These are phyloP conservation scores for Ditylenchus dipsaci DNA, from an alignment of 1,140 invertebrate genomes.

Conservation along the genomic window DNA sequence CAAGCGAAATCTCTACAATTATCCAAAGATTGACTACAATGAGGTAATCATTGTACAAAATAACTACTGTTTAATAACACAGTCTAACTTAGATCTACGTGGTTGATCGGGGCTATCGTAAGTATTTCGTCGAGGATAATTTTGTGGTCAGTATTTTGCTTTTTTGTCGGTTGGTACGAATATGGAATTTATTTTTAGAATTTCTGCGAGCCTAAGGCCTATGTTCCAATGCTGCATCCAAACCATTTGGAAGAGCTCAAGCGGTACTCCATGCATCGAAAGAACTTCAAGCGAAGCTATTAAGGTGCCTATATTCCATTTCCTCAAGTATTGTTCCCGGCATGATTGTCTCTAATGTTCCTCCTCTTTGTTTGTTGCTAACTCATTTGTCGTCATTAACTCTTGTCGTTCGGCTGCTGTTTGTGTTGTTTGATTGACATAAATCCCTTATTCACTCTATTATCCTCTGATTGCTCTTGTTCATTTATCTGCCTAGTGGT, in stretches of 20 bases:
- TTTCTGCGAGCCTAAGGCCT: neutral
- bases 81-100: neutral
- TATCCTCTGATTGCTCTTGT: too few species aligned
- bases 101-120: slow-evolving; percentile 1
- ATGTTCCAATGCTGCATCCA: neutral
- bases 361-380: too few species aligned
- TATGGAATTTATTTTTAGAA: neutral
- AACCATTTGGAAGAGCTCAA: neutral
- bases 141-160: neutral
- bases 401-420: too few species aligned
- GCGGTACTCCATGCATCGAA: neutral
- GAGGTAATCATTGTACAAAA: neutral
- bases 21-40: slow-evolving; percentile 1
- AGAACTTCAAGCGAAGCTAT: neutral
- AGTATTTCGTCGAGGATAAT: neutral
- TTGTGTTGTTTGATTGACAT: too few species aligned
- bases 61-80: neutral
- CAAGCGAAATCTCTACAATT: neutral
- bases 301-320: too few species aligned
- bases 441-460: too few species aligned
- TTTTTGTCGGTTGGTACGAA: neutral
- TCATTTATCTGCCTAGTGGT: too few species aligned
- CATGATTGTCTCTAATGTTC: too few species aligned
- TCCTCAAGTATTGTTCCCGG: too few species aligned
- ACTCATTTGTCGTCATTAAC: too few species aligned